Evolutionary conservation across 1,140 invertebrate species (phyloP).

Genomic region (Euura saliciscinereae): DNA sequence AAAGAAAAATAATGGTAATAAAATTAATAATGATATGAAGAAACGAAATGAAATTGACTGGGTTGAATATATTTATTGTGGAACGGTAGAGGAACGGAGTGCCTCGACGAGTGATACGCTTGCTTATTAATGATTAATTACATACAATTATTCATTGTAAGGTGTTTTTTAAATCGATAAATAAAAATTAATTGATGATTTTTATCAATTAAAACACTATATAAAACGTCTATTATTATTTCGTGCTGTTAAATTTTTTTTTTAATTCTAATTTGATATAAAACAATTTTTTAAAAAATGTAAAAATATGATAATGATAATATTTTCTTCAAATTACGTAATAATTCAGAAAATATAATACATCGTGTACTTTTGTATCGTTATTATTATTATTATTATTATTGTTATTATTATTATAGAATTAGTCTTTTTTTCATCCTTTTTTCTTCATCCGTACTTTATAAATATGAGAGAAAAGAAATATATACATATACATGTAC

Average conservation of each 20-base stretch:
- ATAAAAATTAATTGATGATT: constrained; percentile 41
- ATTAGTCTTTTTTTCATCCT: background rate
- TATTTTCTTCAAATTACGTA: too few relatives aligned
- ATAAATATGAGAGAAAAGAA: too few relatives aligned
- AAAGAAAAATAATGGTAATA: background rate
- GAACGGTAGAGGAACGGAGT: constrained; percentile 32
- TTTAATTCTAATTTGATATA: background rate
- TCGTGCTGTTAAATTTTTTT: constrained; percentile 7
- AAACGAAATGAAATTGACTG: background rate
- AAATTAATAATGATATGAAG: too few relatives aligned
- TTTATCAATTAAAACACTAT: constrained; percentile 37
- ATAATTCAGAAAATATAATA: too few relatives aligned
- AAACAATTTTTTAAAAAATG: too few relatives aligned
- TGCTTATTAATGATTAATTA: constrained; percentile 36
- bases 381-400: background rate
- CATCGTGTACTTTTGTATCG: background rate
- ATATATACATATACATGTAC: too few relatives aligned
- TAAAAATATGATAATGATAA: too few relatives aligned
- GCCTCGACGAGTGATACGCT: constrained; percentile 40
- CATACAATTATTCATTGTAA: constrained; percentile 37
- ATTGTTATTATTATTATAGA: background rate
- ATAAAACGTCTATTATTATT: background rate
- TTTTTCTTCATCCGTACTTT: background rate
- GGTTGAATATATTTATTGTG: background rate
- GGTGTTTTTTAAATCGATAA: constrained; percentile 27